Percentiles rank a stretch among this genome's conserved stretches.
phyloP scores from a whole-genome alignment of 2,113 vertebrate species.

The Paralichthys olivaceus region DNA sequence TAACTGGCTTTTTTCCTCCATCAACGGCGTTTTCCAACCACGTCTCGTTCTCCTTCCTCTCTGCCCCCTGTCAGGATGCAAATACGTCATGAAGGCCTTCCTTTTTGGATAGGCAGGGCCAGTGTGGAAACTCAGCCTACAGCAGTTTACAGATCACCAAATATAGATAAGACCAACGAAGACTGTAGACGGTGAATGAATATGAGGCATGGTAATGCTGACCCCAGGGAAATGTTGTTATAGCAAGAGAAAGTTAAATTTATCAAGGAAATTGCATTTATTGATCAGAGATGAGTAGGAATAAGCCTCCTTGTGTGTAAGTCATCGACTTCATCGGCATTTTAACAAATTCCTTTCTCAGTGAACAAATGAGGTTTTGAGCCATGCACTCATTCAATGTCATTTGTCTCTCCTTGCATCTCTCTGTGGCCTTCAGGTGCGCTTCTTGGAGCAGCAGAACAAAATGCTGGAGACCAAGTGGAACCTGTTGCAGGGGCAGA shows the following conservation, averaged over 20 bases:
- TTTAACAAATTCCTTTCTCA: neutral
- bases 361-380: neutral
- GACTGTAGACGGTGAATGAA: constrained; percentile 16
- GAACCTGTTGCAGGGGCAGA: constrained; percentile 92
- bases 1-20: constrained; percentile 41
- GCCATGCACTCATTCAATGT: neutral
- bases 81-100: constrained; percentile 63
- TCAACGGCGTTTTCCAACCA: constrained; percentile 51
- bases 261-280: neutral
- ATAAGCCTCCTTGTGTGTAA: neutral
- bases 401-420: neutral
- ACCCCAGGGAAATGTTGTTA: neutral
- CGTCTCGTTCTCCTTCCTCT: neutral
- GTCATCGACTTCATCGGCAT: neutral
- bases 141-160: constrained; percentile 51
- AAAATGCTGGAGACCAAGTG: constrained; percentile 99
- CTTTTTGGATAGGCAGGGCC: constrained; percentile 57
- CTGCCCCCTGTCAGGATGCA: constrained; percentile 72
- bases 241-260: neutral
- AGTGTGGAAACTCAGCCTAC: constrained; percentile 27
- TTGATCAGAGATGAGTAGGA: neutral
- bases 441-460: constrained; percentile 98
- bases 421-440: constrained; percentile 80
- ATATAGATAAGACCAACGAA: constrained; percentile 52
- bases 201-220: neutral